phyloP scores from a whole-genome alignment of 2,888 invertebrate species.

The Hermaeophaga mercurialis region DNA sequence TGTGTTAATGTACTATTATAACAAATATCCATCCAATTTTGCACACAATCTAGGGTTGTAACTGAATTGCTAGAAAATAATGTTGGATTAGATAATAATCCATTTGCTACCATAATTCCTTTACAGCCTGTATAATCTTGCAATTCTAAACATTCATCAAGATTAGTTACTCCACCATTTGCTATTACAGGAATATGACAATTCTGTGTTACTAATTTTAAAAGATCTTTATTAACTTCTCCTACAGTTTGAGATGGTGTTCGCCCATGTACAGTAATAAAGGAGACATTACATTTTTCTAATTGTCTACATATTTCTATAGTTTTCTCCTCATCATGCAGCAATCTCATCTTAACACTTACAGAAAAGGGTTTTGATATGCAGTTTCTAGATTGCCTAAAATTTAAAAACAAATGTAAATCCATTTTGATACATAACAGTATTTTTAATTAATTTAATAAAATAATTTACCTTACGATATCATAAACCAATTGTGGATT shows the following conservation, averaged over 20 bases:
- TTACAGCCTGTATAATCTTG: slow-evolving; percentile 70
- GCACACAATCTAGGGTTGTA: slow-evolving; percentile 79
- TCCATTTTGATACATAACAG: neutral
- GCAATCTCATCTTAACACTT: slow-evolving; percentile 89
- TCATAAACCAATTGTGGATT: slow-evolving; percentile 85
- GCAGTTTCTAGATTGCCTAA: slow-evolving; percentile 69
- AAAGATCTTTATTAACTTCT: slow-evolving; percentile 70
- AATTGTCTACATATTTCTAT: slow-evolving; percentile 77
- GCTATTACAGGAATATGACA: slow-evolving; percentile 85
- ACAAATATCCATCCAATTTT: slow-evolving; percentile 79
- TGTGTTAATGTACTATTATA: slow-evolving; percentile 58
- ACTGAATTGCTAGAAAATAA: slow-evolving; percentile 74
- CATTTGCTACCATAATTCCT: slow-evolving; percentile 94
- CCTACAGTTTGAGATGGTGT: slow-evolving; percentile 82
- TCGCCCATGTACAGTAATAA: slow-evolving; percentile 89
- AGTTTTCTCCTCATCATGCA: slow-evolving; percentile 71
- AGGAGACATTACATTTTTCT: slow-evolving; percentile 86
- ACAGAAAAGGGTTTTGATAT: slow-evolving; percentile 79
- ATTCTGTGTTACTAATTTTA: slow-evolving; percentile 72
- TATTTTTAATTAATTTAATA: neutral
- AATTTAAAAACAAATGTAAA: neutral
- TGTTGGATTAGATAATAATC: slow-evolving; percentile 88
- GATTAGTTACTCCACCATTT: slow-evolving; percentile 85
- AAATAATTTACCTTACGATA: slow-evolving; percentile 68
- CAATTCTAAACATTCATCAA: slow-evolving; percentile 73